Evolutionary conservation across 2,888 invertebrate genomes (phyloP), one percentile per base, ranked within the genome.

Genomic region (Pandemis heparana): DNA sequence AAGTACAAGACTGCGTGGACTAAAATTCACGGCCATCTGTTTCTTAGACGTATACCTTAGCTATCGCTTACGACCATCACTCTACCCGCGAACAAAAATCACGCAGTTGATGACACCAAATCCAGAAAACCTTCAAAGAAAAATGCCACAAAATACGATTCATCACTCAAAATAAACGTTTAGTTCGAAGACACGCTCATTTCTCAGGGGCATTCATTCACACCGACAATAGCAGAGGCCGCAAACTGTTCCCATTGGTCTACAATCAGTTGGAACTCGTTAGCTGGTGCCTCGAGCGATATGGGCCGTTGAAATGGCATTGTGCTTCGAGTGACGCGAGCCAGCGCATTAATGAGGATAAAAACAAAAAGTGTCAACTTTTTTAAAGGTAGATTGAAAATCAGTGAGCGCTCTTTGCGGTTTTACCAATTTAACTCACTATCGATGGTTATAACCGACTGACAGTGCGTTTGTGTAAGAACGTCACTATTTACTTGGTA

Each of bases 371-470:
- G 43, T 56, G 56, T 56, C 56, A 23, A 56, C 10, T 9, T 23
- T 53, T 53, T 53, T 75, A 59, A 59, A 69, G 9, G 68, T 62
- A 51, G 41, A 86, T 84, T 81, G 84, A 12, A 16, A 12, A 56
- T 56, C 53, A 5, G 48, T 18, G 53, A 12, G 16, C 9, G 18
- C 9, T 18, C 14, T 8, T 6, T 18, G 12, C 10, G 18, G 18
- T 53, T 46, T 46, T 18, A 53, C 16, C 0, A 53, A 3, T 53
- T 53, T 2, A 9, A 53, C 18, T 48, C 48, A n/a, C 10, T 12
- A 43, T 43, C 12, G 12, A 12, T 2, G 5, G 12, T 43, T 43
- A 43, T 43, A 43, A 43, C 12, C 12, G 12, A 43, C 12, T 43
- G 43, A 12, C 5, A 43, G 5, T 43, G 43, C 1, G 10, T 10